These are phyloP conservation scores for Xylota sylvarum DNA, from an alignment of 2,888 invertebrate species.

Conservation along the genomic window DNA sequence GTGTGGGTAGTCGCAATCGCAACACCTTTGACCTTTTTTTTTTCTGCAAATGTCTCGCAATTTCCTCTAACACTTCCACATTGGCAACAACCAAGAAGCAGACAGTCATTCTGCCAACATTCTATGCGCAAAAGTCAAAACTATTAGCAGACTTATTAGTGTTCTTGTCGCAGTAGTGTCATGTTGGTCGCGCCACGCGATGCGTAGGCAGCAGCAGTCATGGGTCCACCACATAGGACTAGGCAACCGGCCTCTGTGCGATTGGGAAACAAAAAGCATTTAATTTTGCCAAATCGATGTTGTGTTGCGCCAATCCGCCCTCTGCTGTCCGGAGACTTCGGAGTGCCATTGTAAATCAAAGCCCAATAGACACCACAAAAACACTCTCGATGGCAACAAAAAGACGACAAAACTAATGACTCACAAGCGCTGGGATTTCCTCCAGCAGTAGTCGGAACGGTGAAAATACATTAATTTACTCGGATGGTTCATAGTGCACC, in stretches of 20 bases:
- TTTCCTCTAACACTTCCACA: background rate
- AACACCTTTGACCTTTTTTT: slow-evolving; percentile 72
- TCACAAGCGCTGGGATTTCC: slow-evolving; percentile 62
- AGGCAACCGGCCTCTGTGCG: slow-evolving; percentile 13
- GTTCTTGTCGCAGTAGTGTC: slow-evolving; percentile 71
- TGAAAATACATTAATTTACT: background rate
- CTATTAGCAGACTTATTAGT: slow-evolving; percentile 76
- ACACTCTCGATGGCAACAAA: slow-evolving; percentile 18
- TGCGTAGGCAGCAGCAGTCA: slow-evolving; percentile 72
- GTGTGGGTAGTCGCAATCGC: slow-evolving; percentile 49
- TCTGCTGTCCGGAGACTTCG: slow-evolving; percentile 51
- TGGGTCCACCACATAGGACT: background rate
- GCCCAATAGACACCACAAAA: slow-evolving; percentile 43
- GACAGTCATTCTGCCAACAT: slow-evolving; percentile 40
- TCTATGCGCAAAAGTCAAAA: slow-evolving; percentile 70
- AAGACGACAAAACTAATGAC: slow-evolving; percentile 47
- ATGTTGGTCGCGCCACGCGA: slow-evolving; percentile 58
- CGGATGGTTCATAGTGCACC: slow-evolving; percentile 9
- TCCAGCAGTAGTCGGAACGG: slow-evolving; percentile 14
- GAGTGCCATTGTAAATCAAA: slow-evolving; percentile 62
- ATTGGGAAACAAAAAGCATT: slow-evolving; percentile 67
- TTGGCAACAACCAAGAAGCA: slow-evolving; percentile 15
- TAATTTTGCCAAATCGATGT: slow-evolving; percentile 71
- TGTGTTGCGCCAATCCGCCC: slow-evolving; percentile 62
- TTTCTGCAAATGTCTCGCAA: slow-evolving; percentile 36